Evolutionary conservation across 2,797 vertebrate genomes (phyloP).

Genomic region (Sphaeramia orbicularis): DNA sequence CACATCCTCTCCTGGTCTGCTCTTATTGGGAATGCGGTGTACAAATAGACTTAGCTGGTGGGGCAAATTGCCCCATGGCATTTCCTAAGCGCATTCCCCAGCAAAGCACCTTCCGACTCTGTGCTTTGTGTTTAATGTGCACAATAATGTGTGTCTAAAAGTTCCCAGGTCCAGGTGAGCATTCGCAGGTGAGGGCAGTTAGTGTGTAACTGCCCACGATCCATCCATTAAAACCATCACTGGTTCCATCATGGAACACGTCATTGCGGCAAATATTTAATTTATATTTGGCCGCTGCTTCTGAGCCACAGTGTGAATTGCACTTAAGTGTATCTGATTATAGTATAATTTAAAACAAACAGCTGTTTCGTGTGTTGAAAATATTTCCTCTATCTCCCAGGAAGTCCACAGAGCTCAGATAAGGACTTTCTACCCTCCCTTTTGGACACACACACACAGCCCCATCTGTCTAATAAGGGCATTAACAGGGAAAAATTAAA

Average conservation of each 20-base stretch:
- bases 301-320: slow-evolving; percentile 21
- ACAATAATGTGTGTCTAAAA: slow-evolving; percentile 51
- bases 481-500: slow-evolving; percentile 71
- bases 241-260: slow-evolving; percentile 9
- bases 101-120: slow-evolving; percentile 44
- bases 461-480: slow-evolving; percentile 80
- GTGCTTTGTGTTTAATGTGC: slow-evolving; percentile 46
- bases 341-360: slow-evolving; percentile 54
- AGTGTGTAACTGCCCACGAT: slow-evolving; percentile 27
- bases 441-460: slow-evolving; percentile 41
- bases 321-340: slow-evolving; percentile 45
- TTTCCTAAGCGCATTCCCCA: slow-evolving; percentile 55
- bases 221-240: slow-evolving; percentile 21
- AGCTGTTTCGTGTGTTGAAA: slow-evolving; percentile 53
- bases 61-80: slow-evolving; percentile 46
- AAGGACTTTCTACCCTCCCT: slow-evolving; percentile 54
- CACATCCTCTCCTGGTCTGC: slow-evolving; percentile 38
- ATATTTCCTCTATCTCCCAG: slow-evolving; percentile 38
- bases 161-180: slow-evolving; percentile 56
- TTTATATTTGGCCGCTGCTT: slow-evolving; percentile 23
- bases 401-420: slow-evolving; percentile 50
- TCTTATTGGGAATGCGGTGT: slow-evolving; percentile 34
- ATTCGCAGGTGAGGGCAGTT: slow-evolving; percentile 55
- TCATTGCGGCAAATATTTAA: slow-evolving; percentile 20
- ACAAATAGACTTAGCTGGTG: slow-evolving; percentile 41